Conservation (phyloP, 2,113 vertebrate genomes). For the Poeciliopsis retropinna region DNA sequence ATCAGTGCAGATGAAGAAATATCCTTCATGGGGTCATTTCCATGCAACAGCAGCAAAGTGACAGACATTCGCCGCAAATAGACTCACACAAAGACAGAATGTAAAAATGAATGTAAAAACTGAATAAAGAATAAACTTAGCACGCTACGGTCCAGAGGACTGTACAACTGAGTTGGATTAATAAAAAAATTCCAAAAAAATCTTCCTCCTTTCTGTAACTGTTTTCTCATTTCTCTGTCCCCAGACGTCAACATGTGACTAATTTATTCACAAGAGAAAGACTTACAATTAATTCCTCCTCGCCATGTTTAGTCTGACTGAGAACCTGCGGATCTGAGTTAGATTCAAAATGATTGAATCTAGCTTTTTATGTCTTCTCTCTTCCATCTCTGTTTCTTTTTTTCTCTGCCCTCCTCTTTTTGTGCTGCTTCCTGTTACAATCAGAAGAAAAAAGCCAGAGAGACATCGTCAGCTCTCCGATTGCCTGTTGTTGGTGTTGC, state of each 20-base stretch:
- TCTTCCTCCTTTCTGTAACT: too few relatives aligned
- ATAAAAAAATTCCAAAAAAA: not conserved
- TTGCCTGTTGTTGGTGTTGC: conserved; percentile 39
- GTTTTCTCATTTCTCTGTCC: not conserved
- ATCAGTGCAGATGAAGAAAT: not conserved
- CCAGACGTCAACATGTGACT: not conserved
- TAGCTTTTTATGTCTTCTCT: not conserved
- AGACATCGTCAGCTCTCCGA: conserved; percentile 40
- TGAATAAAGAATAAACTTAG: too few relatives aligned
- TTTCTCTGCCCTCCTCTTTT: not conserved
- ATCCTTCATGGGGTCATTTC: too few relatives aligned
- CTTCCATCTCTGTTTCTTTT: not conserved
- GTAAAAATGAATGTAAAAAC: too few relatives aligned
- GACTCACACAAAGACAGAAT: too few relatives aligned
- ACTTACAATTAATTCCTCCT: not conserved
- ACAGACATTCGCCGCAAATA: too few relatives aligned
- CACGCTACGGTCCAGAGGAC: too few relatives aligned
- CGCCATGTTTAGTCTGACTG: not conserved
- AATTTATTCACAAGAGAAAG: not conserved
- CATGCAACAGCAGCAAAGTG: too few relatives aligned
- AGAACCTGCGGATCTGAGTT: not conserved
- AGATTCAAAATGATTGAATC: too few relatives aligned
- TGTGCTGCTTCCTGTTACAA: conserved; percentile 17
- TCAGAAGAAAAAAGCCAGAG: conserved; percentile 20
- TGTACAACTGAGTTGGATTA: too few relatives aligned